Evolutionary conservation across 1,140 invertebrate species (phyloP).

Genomic region (Mactra quadrangularis): DNA sequence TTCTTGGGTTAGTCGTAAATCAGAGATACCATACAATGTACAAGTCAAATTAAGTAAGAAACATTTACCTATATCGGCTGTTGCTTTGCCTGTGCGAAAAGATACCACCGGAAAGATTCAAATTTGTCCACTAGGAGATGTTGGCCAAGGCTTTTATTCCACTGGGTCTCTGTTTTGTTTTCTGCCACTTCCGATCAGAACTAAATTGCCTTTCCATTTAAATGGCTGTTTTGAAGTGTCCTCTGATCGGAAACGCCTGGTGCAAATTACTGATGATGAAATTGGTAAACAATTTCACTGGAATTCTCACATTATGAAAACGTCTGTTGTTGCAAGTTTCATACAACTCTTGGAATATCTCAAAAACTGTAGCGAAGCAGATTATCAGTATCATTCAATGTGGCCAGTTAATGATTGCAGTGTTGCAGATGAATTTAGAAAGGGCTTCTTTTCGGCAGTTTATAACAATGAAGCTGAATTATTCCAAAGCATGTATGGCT

Average conservation of each 20-base stretch:
- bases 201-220: slow-evolving; percentile 70
- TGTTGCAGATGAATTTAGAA: background rate
- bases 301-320: slow-evolving; percentile 36
- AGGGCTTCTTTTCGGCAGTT: slow-evolving; percentile 18
- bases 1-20: slow-evolving; percentile 1
- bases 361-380: background rate
- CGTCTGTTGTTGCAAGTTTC: slow-evolving; percentile 26
- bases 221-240: slow-evolving; percentile 74
- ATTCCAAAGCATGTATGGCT: background rate
- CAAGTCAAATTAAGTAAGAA: background rate
- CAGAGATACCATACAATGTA: no score
- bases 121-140: background rate
- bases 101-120: background rate
- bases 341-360: slow-evolving; percentile 3
- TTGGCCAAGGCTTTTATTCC: slow-evolving; percentile 9
- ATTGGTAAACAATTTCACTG: slow-evolving; percentile 37
- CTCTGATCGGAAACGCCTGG: slow-evolving; percentile 65
- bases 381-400: background rate
- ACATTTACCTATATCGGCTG: slow-evolving; percentile 27
- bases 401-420: slow-evolving; percentile 25
- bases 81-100: slow-evolving; percentile 19
- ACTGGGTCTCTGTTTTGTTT: slow-evolving; percentile 70
- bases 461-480: background rate
- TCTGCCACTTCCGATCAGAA: slow-evolving; percentile 71
- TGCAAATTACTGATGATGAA: slow-evolving; percentile 62